Base-by-base conservation (phyloP, 1,140 invertebrate genomes). In the Paraescarpia echinospica region DNA sequence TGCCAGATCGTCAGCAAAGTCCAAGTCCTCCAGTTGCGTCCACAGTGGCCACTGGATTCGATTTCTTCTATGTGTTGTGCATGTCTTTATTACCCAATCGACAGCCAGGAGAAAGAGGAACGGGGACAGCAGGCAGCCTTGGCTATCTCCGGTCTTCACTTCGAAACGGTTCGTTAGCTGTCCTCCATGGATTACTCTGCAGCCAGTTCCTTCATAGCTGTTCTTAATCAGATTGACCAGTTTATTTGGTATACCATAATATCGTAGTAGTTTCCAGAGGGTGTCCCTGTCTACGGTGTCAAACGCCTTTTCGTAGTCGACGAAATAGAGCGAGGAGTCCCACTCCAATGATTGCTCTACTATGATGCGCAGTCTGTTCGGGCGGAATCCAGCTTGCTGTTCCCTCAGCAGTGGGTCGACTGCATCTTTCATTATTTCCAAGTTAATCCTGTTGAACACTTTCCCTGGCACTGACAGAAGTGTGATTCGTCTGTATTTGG, bases 401-500 rank as follows among this genome's bases (percentile, higher is more conserved):
- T 41, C 41, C 12, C 41, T 41, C 41, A 12, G 41, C 41, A 41
- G 12, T 41, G 41, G 12, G 41, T 41, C 41, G 12, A 93, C n/a
- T 34, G 34, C 92, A 93, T 34, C 35, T 93, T 92, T 31, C 77
- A 93, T 77, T 93, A 33, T 33, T 34, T 90, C 41, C 33, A 93
- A 90, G 35, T 9, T 33, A n/a, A 93, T 93, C 8, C 41, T 93
- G 92, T 91, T n/a, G n/a, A n/a, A n/a, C n/a, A n/a, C n/a, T n/a
- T 93, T 93, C 31, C 93, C 91, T 33, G 93, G 93, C 18, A 94
- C 48, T 88, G 94, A 94, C 88, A 94, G 91, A 0, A 94, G 93
- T 31, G 91, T 93, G 34, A 94, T 94, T 34, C 94, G 93, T 91
- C 94, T 89, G 90, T 92, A 94, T 90, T 95, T 94, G 48, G 89